Percentiles rank a stretch among this genome's conserved stretches.
phyloP scores from a whole-genome alignment of 2,888 invertebrate species.

The Drosophila koepferae region DNA sequence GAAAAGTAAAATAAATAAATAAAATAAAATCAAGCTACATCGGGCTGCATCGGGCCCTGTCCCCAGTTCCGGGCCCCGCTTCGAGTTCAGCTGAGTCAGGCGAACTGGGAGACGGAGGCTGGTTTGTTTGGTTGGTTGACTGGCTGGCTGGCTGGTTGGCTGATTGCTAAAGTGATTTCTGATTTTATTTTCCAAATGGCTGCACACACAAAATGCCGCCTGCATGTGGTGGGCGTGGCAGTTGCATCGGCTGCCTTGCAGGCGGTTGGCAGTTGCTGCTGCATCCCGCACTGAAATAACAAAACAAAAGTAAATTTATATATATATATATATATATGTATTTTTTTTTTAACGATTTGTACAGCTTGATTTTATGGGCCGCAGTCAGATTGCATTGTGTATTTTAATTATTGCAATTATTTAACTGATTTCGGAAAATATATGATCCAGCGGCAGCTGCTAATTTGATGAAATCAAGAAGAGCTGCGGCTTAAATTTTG shows the following conservation, averaged over 20 bases:
- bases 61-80: constrained; percentile 8
- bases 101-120: constrained; percentile 26
- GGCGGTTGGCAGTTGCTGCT: constrained; percentile 18
- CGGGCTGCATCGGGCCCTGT: constrained; percentile 11
- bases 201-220: constrained; percentile 64
- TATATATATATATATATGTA: not conserved
- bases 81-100: constrained; percentile 38
- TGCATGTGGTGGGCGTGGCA: constrained; percentile 21
- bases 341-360: constrained; percentile 22
- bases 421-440: constrained; percentile 43
- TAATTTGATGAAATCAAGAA: constrained; percentile 51
- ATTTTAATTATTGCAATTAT: constrained; percentile 66
- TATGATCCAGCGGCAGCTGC: constrained; percentile 13
- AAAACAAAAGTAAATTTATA: not conserved
- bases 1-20: not conserved
- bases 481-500: constrained; percentile 15
- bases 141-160: constrained; percentile 17
- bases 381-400: constrained; percentile 33
- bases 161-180: constrained; percentile 66
- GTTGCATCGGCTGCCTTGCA: constrained; percentile 27
- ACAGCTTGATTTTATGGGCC: constrained; percentile 17
- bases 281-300: constrained; percentile 6
- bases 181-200: constrained; percentile 76
- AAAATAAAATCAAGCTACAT: constrained; percentile 17
- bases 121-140: constrained; percentile 26